Evolutionary conservation across 2,888 invertebrate species (phyloP), one percentile per base, ranked within the genome.

Genomic region (Leptura quadrifasciata): DNA sequence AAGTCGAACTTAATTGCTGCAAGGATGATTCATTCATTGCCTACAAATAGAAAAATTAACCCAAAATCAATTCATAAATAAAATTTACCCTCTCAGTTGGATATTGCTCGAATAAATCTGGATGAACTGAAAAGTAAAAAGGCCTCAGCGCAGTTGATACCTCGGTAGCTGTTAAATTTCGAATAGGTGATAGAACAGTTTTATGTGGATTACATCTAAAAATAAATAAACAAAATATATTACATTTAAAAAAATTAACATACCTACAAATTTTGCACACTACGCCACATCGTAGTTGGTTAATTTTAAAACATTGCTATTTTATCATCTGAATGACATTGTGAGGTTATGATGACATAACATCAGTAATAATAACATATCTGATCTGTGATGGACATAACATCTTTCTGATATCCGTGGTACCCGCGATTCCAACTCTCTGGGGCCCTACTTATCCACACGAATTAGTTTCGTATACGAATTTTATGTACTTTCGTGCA

Each of bases 51-150:
- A n/a, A 12, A 54, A 68, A 47, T 52, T 69, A 76, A 35, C 52
- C 64, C 15, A 52, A 68, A 55, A 12, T 10, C 76, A 18, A 54
- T 18, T 6, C 18, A 24, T 57, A 70, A 52, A 18, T 67, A 35
- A 74, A 10, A 21, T 20, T 63, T 91, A 96, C 97, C 89, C 96
- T 93, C 90, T 98, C 96, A 86, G 93, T 93, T 47, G 98, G 98
- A 91, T 95, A 94, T 89, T 95, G 94, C 71, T 97, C 97, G 91
- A 98, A 98, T 61, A 98, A 91, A 91, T 98, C 98, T 12, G 98
- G 98, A 91, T 98, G 98, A 2, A 98, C 98, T 75, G 94, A 94
- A 88, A 98, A 98, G 90, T 97, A 98, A 89, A 98, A 98, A 5
- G 98, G 98, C 76, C 98, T 91, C 61, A 98, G 90, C 0, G 98